Base-by-base conservation (phyloP, 2,797 vertebrate genomes). In the Siniperca undulata region DNA sequence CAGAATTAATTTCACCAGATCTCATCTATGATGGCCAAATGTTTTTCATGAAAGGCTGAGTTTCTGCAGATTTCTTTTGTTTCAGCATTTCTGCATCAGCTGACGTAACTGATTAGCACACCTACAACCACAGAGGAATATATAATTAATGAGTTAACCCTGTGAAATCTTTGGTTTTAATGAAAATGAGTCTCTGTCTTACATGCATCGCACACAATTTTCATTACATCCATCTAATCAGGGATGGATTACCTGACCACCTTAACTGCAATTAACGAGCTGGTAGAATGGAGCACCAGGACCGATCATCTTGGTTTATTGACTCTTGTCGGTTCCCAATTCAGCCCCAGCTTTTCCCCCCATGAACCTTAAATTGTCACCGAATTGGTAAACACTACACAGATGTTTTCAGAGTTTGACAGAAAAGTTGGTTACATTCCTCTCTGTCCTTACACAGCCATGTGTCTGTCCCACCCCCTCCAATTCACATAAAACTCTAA, bases 401-500 rank as follows among this genome's bases (percentile, higher is more conserved):
- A n/a, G 24, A 50, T 80, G 78, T 84, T 78, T 74, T 69, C 50
- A 74, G 10, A 44, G 14, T 82, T 82, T 92, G 85, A 90, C 89
- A 87, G 46, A 84, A 77, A 93, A 89, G 40, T 87, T 88, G 81
- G 81, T 90, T 89, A 82, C 90, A 94, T 94, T 95, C 92, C 92
- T 91, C 78, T 80, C 56, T 44, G 17, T 84, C 77, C 85, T 80
- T 86, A 86, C 81, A 88, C 58, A 70, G 83, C 77, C 87, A 64
- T 76, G 81, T 61, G 89, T 88, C 83, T 91, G 74, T 88, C 70
- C 69, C 84, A 78, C 83, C 83, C 80, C 79, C 85, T 80, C 65
- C 82, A 84, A 60, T 85, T 93, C 86, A 90, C 91, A 91, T 93
- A 92, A 93, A 95, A 86, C 48, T 86, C 91, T 91, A 92, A 93